Conservation (phyloP, 2,797 vertebrate species). For the Geotrypetes seraphini region DNA sequence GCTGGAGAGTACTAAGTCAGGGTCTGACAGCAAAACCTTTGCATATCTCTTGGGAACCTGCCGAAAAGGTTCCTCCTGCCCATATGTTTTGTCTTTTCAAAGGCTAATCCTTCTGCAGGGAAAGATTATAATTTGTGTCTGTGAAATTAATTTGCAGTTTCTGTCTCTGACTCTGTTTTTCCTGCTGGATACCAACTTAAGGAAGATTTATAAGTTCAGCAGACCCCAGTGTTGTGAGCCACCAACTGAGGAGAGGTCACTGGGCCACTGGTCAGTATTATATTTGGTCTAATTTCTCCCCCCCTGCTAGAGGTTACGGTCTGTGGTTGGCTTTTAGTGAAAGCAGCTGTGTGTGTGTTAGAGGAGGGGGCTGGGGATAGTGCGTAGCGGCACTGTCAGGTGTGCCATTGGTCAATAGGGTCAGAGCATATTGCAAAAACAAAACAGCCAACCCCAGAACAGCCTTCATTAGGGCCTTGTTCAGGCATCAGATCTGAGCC, state of each 20-base stretch:
- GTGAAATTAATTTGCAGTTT: slow-evolving; percentile 9
- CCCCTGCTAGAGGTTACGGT: slow-evolving; percentile 11
- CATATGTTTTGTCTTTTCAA: no score
- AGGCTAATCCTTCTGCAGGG: neutral
- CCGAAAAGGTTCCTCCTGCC: neutral
- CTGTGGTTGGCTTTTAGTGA: slow-evolving; percentile 17
- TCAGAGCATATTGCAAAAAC: slow-evolving; percentile 16
- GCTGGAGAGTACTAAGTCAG: no score
- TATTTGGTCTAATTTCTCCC: slow-evolving; percentile 18
- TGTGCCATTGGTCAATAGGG: slow-evolving; percentile 14
- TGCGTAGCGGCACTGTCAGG: slow-evolving; percentile 9
- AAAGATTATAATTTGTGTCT: neutral
- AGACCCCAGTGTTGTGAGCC: slow-evolving; percentile 11
- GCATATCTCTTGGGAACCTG: neutral
- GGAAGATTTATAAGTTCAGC: slow-evolving; percentile 8
- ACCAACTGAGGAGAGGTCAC: slow-evolving; percentile 14
- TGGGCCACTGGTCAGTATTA: slow-evolving; percentile 14
- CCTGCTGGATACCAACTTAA: neutral
- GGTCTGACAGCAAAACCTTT: no score
- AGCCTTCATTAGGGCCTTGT: slow-evolving; percentile 1
- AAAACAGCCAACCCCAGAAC: slow-evolving; percentile 5
- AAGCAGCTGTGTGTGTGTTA: slow-evolving; percentile 12
- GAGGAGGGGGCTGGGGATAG: slow-evolving; percentile 1
- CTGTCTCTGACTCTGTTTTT: neutral
- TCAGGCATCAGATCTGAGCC: slow-evolving; percentile 4